Conservation (phyloP, 2,113 vertebrate genomes). For the Oriolus oriolus region DNA sequence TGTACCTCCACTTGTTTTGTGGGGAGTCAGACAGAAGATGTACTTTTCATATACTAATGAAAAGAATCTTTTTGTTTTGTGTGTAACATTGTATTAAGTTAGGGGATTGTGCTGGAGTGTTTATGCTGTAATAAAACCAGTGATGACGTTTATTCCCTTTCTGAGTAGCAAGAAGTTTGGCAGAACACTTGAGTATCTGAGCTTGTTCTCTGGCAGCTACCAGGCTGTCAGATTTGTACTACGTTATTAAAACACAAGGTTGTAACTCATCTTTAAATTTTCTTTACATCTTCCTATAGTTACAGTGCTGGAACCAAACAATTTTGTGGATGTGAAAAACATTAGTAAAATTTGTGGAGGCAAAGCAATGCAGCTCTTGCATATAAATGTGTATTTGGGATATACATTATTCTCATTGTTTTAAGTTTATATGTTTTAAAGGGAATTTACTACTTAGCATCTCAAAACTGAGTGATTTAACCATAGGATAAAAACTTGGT, state of each 20-base stretch:
- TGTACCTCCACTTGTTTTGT: background rate
- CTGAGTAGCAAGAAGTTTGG: background rate
- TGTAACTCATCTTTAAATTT: background rate
- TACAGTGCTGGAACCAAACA: background rate
- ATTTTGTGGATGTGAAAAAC: background rate
- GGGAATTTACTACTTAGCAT: background rate
- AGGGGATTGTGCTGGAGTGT: background rate
- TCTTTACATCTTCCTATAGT: background rate
- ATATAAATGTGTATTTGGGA: background rate
- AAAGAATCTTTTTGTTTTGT: background rate
- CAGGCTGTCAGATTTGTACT: background rate
- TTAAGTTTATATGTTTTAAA: background rate
- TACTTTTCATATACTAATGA: background rate
- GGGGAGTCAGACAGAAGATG: background rate
- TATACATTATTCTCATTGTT: background rate
- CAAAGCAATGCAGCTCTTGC: background rate
- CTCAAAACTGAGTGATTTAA: background rate
- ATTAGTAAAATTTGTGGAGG: background rate
- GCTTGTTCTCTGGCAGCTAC: background rate
- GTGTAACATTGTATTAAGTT: background rate
- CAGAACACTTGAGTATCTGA: background rate
- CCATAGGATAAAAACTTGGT: background rate
- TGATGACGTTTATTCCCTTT: background rate
- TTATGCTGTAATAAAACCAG: background rate
- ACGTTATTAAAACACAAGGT: background rate